phyloP scores from a whole-genome alignment of 30 jellyfish, hydroid and myxozoan genomes.

The Turritopsis rubra region DNA sequence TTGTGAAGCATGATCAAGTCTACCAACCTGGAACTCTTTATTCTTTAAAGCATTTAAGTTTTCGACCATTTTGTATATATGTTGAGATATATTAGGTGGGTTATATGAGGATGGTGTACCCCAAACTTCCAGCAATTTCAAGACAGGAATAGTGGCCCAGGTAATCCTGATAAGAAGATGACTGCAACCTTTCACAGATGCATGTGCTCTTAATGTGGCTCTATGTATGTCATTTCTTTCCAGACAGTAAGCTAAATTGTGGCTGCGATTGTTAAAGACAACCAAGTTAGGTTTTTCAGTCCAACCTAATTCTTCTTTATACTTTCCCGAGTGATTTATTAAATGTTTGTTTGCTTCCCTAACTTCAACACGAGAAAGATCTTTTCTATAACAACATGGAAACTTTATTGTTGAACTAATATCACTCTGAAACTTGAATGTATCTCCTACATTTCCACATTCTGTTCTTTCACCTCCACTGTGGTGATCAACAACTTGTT shows the following conservation, averaged over 20 bases:
- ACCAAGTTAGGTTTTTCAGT: neutral
- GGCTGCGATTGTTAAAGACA: conserved; percentile 6
- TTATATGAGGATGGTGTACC: conserved; percentile 49
- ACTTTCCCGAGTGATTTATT: conserved; percentile 35
- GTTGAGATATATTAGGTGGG: neutral
- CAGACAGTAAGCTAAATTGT: neutral
- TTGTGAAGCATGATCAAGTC: neutral
- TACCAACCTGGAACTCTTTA: neutral
- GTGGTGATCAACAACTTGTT: conserved; percentile 18
- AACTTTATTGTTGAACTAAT: neutral
- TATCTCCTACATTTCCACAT: neutral
- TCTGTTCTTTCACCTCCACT: neutral
- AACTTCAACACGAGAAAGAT: conserved; percentile 35
- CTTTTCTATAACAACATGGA: conserved; percentile 36
- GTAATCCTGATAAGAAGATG: conserved; percentile 17
- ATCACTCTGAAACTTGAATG: neutral
- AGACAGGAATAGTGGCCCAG: conserved; percentile 45
- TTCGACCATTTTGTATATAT: neutral
- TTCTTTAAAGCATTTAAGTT: neutral
- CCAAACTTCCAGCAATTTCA: conserved; percentile 65
- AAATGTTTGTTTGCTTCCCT: conserved; percentile 30
- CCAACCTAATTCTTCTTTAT: conserved; percentile 5
- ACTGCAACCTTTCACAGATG: conserved; percentile 21
- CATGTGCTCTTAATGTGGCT: neutral
- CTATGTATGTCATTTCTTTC: too few relatives aligned